phyloP scores from a whole-genome alignment of 2,113 vertebrate species.

The Raphicerus campestris region DNA sequence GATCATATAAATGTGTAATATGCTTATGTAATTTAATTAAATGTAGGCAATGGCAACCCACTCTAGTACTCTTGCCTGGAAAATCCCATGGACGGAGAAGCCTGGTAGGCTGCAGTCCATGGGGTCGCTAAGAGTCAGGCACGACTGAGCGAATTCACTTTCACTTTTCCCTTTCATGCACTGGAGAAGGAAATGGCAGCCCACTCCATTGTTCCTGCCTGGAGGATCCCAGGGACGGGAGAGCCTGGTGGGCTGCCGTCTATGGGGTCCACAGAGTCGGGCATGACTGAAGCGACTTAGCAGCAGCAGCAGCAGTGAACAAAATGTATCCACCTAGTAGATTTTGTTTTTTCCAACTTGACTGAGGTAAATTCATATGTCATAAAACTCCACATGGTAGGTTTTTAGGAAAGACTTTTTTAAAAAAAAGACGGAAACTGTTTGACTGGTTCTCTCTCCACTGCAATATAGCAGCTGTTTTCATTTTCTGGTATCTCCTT shows the following conservation, averaged over 20 bases:
- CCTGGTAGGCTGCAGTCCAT: no score
- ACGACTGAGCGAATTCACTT: no score
- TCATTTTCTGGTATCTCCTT: constrained; percentile 4
- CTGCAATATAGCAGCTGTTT: neutral
- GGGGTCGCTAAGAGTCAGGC: no score
- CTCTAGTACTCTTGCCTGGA: no score
- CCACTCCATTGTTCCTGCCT: no score
- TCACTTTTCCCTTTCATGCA: no score
- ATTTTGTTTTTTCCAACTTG: neutral
- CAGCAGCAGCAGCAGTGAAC: neutral
- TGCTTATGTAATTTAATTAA: constrained; percentile 4
- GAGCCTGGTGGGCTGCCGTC: no score
- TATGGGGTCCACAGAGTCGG: no score
- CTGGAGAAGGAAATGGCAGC: no score
- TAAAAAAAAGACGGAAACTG: neutral
- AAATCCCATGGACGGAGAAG: no score
- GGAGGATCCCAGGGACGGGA: no score
- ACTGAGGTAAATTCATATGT: neutral
- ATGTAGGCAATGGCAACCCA: neutral
- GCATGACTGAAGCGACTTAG: no score
- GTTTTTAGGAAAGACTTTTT: neutral
- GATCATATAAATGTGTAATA: neutral
- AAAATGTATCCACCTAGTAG: neutral
- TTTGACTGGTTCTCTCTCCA: neutral
- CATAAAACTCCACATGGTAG: neutral